Evolutionary conservation across 1,140 invertebrate genomes (phyloP).

Genomic region (Fopius arisanus): DNA sequence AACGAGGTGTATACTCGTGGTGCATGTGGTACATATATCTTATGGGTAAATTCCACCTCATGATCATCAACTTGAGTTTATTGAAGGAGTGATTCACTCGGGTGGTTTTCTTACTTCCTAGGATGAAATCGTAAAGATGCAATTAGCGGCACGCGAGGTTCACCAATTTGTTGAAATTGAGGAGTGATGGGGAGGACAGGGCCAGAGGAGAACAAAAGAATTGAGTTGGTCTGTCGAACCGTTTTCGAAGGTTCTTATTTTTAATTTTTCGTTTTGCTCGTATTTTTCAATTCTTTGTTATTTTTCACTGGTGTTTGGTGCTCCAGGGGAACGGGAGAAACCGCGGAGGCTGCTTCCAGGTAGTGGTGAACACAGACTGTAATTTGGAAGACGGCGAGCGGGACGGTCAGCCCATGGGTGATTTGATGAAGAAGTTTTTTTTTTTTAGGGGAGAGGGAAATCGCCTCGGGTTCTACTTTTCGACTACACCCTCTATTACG

Average conservation of each 20-base stretch:
- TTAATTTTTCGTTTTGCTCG: too few relatives aligned
- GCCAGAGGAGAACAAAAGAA: not conserved
- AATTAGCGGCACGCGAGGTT: conserved; percentile 22
- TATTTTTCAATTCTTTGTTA: not conserved
- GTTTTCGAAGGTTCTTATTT: conserved; percentile 13
- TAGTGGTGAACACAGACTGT: conserved; percentile 19
- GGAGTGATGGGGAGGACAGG: not conserved
- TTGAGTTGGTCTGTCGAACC: conserved; percentile 9
- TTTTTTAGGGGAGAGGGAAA: conserved; percentile 19
- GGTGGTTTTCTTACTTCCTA: conserved; percentile 19
- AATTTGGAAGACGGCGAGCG: conserved; percentile 1
- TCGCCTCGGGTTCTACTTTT: conserved; percentile 30
- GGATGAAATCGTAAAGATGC: not conserved
- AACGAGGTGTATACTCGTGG: conserved; percentile 22
- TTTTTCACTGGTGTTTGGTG: not conserved
- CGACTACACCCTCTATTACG: conserved; percentile 30
- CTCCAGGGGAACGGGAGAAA: conserved; percentile 12
- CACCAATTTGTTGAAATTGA: conserved; percentile 1
- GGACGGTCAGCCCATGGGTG: not conserved
- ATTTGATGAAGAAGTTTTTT: conserved; percentile 7
- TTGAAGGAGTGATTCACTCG: not conserved
- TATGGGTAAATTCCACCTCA: not conserved
- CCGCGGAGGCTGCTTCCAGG: conserved; percentile 23
- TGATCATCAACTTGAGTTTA: conserved; percentile 14
- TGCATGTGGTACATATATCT: conserved; percentile 6